These are phyloP conservation scores for Enteromius paludinosus DNA, from an alignment of 2,797 vertebrate genomes.

Conservation along the genomic window DNA sequence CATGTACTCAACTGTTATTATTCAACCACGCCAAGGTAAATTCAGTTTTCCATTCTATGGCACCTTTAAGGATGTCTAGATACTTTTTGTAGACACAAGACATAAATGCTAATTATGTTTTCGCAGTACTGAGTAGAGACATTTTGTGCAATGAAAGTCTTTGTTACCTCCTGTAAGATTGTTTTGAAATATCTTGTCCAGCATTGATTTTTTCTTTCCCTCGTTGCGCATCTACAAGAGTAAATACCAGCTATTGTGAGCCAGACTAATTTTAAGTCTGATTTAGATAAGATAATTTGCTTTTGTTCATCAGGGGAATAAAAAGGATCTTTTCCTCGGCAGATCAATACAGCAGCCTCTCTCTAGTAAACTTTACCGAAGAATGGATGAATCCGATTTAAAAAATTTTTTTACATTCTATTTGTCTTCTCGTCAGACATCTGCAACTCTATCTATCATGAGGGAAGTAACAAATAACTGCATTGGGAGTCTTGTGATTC, in stretches of 20 bases:
- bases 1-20: no score
- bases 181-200: slow-evolving; percentile 15
- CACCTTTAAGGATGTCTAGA: not conserved
- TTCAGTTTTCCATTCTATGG: no score
- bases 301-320: slow-evolving; percentile 40
- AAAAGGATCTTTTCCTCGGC: slow-evolving; percentile 62
- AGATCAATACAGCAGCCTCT: slow-evolving; percentile 70
- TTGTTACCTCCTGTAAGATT: not conserved
- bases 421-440: slow-evolving; percentile 71
- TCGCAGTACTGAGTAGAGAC: not conserved
- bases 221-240: slow-evolving; percentile 23
- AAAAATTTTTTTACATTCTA: slow-evolving; percentile 52
- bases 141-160: not conserved
- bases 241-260: slow-evolving; percentile 34
- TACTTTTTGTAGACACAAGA: not conserved
- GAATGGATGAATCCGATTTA: slow-evolving; percentile 58
- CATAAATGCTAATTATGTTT: not conserved
- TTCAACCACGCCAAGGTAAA: no score
- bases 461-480: slow-evolving; percentile 76
- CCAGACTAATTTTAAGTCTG: slow-evolving; percentile 32
- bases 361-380: slow-evolving; percentile 65
- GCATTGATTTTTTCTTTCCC: slow-evolving; percentile 35
- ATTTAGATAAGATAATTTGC: slow-evolving; percentile 49
- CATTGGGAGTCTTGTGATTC: slow-evolving; percentile 65
- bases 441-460: slow-evolving; percentile 79